These are phyloP conservation scores for Byasa hedistus DNA, from an alignment of 2,888 invertebrate genomes.

Conservation along the genomic window DNA sequence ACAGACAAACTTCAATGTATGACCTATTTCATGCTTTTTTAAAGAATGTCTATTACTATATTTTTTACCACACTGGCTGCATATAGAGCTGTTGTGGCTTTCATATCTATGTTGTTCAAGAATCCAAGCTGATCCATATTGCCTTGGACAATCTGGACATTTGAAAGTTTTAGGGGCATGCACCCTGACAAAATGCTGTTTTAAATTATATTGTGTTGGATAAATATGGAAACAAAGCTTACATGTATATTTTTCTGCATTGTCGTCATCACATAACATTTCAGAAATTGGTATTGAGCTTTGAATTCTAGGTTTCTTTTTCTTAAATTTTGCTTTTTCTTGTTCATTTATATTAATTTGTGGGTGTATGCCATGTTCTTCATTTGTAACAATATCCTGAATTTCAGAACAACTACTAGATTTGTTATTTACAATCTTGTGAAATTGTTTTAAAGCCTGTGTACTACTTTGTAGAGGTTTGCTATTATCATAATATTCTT, in stretches of 20 bases:
- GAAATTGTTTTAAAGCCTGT: not conserved
- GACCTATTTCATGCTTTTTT: constrained; percentile 8
- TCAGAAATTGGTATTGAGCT: constrained; percentile 1
- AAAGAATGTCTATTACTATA: constrained; percentile 12
- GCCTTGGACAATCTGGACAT: constrained; percentile 5
- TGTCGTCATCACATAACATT: not conserved
- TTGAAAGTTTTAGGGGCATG: constrained; percentile 11
- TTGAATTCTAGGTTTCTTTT: not conserved
- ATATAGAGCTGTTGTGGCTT: constrained; percentile 4
- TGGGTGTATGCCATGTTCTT: not conserved
- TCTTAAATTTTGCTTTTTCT: not conserved
- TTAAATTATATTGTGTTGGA: constrained; percentile 5
- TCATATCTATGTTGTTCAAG: constrained; percentile 9
- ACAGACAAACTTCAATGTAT: constrained; percentile 3
- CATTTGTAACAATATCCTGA: not conserved
- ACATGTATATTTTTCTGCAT: constrained; percentile 2
- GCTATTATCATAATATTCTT: constrained; percentile 1
- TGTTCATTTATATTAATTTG: not conserved
- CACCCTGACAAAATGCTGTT: constrained; percentile 7
- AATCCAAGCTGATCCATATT: constrained; percentile 8
- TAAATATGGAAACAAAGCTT: constrained; percentile 11
- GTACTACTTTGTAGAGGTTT: not conserved
- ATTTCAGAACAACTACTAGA: not conserved
- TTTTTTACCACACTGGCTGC: constrained; percentile 11
- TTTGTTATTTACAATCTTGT: not conserved